Evolutionary conservation across 2,113 vertebrate genomes (phyloP), one percentile per base, ranked within the genome.

Genomic region (Aythya baeri): DNA sequence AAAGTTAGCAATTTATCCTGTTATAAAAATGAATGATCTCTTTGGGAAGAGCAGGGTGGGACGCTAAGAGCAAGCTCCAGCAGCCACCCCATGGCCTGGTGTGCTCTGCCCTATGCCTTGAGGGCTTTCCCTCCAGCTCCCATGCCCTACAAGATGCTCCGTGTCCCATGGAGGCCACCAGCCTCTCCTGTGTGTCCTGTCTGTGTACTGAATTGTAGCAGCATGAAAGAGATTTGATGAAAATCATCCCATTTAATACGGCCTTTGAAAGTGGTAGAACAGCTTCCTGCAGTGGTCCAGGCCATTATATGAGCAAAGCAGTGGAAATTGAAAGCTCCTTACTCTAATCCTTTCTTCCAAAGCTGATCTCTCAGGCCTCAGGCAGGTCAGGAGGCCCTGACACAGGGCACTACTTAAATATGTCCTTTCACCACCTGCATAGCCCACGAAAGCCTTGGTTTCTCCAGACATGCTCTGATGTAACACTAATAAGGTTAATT

Each of bases 111-210:
- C 20, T 13, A 14, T n/a, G 31, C 58, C 55, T 32, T 6, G 17
- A 59, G 41, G 29, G 32, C 55, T 59, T 44, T n/a, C 44, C 41
- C 72, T 66, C 41, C 26, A 72, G 16, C 8, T 59, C 54, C 32
- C 13, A 13, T 2, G 1, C 46, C 20, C 21, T 72, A 21, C 36
- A 59, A 46, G 46, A 72, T 65, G 7, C 38, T 1, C 0, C 3
- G 0, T 13, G 20, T 36, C 13, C 21, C 29, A 41, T 41, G 34
- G 17, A 2, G 13, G 15, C 21, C 9, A 1, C 27, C 0, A 2
- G 13, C 16, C 74, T 32, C 32, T 67, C 71, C 63, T 6, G 5
- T 11, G 3, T 0, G 0, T 89, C 91, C 77, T 85, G 25, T 93
- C 77, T 85, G 25, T 15, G 49, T 13, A 29, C 27, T 61, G 46